Evolutionary conservation across 2,113 vertebrate species (phyloP), one percentile per base, ranked within the genome.

Genomic region (Sylvia atricapilla): DNA sequence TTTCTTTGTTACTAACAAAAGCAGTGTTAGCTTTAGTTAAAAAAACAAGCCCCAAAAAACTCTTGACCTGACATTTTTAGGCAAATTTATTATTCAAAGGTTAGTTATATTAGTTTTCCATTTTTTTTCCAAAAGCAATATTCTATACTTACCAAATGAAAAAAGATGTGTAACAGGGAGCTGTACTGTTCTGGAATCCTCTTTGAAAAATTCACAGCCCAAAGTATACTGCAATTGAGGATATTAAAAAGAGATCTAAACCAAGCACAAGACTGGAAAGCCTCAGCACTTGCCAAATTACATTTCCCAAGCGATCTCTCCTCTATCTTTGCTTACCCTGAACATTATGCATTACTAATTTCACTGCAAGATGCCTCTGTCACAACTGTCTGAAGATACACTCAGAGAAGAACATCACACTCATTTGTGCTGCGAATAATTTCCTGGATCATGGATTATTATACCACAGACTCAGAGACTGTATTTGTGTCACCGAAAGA

Each of bases 191-290:
- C 98, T 98, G 69, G 97, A 97, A 59, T 98, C 98, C 92, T 98
- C 98, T 89, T 97, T 96, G 96, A 99, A 98, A 98, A 99, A 99
- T 96, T 99, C 99, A 94, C 99, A 99, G 91, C 98, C 98, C 97
- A 99, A 96, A 53, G 97, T 97, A 97, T 99, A 99, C 99, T 99
- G 97, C 89, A 98, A 96, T 80, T 93, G 53, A 95, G 86, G 92
- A 88, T 33, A 93, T 53, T 60, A 88, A 76, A 85, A 37, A 88
- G 35, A 94, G 47, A 87, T 64, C 35, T 94, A 63, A 93, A 80
- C 43, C 1, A 2, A 78, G 37, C 37, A 78, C n/a, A 53, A 33
- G 47, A 76, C 41, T 28, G 35, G 7, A 83, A 73, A 68, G 37
- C 15, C 56, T 79, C 68, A 47, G 25, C 18, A 84, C 25, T 64